Percentiles rank a stretch among this genome's conserved stretches.
phyloP scores from a whole-genome alignment of 2,888 invertebrate species.

The Ornithoptera priamus region DNA sequence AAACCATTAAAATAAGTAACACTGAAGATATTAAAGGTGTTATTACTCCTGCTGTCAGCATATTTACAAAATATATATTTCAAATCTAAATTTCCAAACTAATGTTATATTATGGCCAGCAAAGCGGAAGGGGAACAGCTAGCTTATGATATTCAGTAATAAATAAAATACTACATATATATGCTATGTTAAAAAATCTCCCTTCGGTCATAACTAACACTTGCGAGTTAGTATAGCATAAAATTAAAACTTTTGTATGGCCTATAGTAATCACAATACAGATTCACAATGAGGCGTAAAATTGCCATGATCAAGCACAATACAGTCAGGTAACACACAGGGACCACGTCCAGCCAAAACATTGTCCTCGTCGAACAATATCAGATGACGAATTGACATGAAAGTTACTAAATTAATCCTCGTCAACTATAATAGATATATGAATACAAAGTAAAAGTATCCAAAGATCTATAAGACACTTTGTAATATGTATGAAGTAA shows the following conservation, averaged over 20 bases:
- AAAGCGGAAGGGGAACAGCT: no score
- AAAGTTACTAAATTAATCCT: constrained; percentile 1
- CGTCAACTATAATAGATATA: background rate
- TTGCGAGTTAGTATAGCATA: background rate
- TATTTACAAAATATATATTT: no score
- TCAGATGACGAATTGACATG: constrained; percentile 19
- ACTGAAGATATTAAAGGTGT: no score
- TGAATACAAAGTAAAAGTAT: constrained; percentile 6
- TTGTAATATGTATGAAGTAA: constrained; percentile 35
- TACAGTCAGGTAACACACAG: constrained; percentile 31
- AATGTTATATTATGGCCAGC: no score
- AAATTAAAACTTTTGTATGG: background rate
- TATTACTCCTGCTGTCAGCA: no score
- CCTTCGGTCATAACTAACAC: background rate
- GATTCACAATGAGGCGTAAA: constrained; percentile 33
- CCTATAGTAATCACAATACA: background rate
- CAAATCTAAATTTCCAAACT: no score
- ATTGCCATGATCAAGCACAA: constrained; percentile 34
- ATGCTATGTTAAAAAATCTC: no score
- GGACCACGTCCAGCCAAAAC: constrained; percentile 32
- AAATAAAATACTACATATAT: no score
- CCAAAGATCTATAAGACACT: constrained; percentile 39
- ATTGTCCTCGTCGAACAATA: constrained; percentile 37
- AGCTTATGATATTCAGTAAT: no score
- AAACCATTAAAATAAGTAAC: no score